Percentiles rank a stretch among this genome's conserved stretches.
phyloP scores from a whole-genome alignment of 2,113 vertebrate genomes.

The Jaculus jaculus region DNA sequence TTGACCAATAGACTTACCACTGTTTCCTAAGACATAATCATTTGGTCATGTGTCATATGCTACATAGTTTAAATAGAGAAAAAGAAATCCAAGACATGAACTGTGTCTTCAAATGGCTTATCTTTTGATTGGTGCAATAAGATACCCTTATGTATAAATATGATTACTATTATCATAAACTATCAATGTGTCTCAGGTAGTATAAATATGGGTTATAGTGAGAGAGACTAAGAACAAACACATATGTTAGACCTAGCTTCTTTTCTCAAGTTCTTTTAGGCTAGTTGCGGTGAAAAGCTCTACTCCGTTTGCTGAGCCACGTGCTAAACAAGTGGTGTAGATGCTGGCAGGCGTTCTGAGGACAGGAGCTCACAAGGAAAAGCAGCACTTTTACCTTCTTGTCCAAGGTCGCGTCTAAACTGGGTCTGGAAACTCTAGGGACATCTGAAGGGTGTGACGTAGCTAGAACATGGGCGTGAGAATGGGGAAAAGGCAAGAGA shows the following conservation, averaged over 20 bases:
- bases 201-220: background rate
- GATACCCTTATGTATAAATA: background rate
- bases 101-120: constrained; percentile 5
- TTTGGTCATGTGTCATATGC: background rate
- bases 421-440: background rate
- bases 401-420: background rate
- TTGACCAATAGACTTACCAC: background rate
- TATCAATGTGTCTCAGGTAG: background rate
- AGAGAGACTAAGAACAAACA: background rate
- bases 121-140: constrained; percentile 37
- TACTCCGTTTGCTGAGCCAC: background rate
- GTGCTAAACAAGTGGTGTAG: background rate
- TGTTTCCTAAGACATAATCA: constrained; percentile 3
- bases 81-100: constrained; percentile 10
- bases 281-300: background rate
- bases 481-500: background rate
- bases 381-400: background rate
- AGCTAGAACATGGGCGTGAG: background rate
- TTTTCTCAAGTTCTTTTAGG: constrained; percentile 26
- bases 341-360: background rate
- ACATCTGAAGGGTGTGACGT: background rate
- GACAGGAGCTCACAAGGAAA: background rate
- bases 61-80: background rate
- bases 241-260: background rate
- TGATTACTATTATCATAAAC: background rate